Evolutionary conservation across 1,140 invertebrate species (phyloP).

Genomic region (Panulirus ornatus): DNA sequence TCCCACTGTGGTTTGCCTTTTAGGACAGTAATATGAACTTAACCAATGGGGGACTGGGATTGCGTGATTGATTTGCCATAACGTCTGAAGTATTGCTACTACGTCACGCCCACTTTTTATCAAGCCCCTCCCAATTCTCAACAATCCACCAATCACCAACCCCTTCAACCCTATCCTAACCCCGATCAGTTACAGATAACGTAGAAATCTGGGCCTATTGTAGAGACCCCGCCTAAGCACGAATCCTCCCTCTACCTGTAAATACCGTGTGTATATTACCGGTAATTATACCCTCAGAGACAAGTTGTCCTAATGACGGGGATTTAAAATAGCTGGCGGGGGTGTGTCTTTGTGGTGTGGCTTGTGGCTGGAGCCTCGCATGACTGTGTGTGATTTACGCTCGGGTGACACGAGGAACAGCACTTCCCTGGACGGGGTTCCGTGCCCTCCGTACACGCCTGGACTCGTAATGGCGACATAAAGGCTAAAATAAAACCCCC

Average conservation of each 20-base stretch:
- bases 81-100: neutral
- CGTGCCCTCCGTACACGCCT: constrained; percentile 14
- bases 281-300: constrained; percentile 20
- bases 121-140: constrained; percentile 31
- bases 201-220: constrained; percentile 11
- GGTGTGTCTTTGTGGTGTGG: constrained; percentile 1
- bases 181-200: neutral
- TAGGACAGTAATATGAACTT: neutral
- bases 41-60: neutral
- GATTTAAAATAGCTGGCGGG: neutral
- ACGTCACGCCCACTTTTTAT: constrained; percentile 34
- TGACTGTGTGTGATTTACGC: constrained; percentile 25
- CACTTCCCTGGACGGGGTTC: constrained; percentile 1
- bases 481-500: constrained; percentile 16
- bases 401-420: constrained; percentile 15
- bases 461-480: neutral
- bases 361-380: neutral
- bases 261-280: constrained; percentile 48
- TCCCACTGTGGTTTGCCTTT: no score
- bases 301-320: constrained; percentile 50
- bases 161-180: neutral
- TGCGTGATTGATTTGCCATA: constrained; percentile 45
- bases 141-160: constrained; percentile 28
- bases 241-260: neutral
- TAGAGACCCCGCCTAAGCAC: neutral